Evolutionary conservation across 2,797 vertebrate species (phyloP), one percentile per base, ranked within the genome.

Genomic region (Silurus aristotelis): DNA sequence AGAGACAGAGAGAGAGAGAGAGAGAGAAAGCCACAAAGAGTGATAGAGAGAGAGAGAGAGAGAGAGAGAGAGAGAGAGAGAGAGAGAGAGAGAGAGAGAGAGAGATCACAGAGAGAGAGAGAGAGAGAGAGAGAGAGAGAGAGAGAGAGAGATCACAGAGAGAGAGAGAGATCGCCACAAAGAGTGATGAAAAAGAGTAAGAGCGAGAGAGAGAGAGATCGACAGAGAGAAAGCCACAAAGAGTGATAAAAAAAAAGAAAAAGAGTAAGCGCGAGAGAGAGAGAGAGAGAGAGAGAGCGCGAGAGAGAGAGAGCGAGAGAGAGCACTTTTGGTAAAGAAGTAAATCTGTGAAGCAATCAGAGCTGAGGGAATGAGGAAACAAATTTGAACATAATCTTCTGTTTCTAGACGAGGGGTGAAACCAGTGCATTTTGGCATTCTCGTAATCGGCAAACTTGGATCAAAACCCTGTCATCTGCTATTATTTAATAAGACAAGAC

Each of bases 331-430:
- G 25, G 55, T 25, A 75, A 48, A 72, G 17, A 52, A 70, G 43
- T 67, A 46, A 25, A 72, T 79, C 64, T 72, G 82, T 83, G 66
- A 48, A 27, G 52, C 55, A 82, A 78, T 63, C 63, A 80, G 52
- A 70, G 15, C 25, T 38, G 48, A 43, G 25, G 8, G 14, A 87
- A 77, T 2, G 55, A 56, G 52, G 17, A 20, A 9, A 27, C 46
- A 67, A 20, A 73, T 68, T 43, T 6, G 1, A 52, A 85, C 46
- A 73, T 15, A 48, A 56, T 64, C n/a, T 72, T 77, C 55, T 38
- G 15, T 31, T 58, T 80, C 66, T 43, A n/a, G 27, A 75, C 5
- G 8, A 25, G 25, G 17, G 1, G 12, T 25, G 19, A 46, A 79
- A 61, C 4, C 27, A 38, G 38, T 19, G 20, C 61, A 73, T 64